A percentile compares a stretch with the other conserved stretches of the same genome.
Conservation (phyloP, 1,140 invertebrate genomes). For the Mya arenaria region DNA sequence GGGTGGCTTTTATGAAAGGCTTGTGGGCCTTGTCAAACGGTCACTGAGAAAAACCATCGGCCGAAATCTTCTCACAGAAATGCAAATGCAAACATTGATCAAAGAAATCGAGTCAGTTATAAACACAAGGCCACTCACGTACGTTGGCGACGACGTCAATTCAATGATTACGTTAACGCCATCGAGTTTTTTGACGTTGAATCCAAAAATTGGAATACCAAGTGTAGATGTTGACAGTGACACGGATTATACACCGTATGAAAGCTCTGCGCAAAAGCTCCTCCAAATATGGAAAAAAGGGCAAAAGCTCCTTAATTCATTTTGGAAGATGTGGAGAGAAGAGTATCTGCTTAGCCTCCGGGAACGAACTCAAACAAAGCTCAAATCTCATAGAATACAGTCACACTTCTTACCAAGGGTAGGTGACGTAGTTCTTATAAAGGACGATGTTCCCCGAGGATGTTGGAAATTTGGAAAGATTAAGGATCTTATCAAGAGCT, state of each 20-base stretch:
- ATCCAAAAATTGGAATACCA: constrained; percentile 31
- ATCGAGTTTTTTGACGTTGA: constrained; percentile 22
- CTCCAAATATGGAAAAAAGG: constrained; percentile 25
- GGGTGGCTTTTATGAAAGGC: constrained; percentile 41
- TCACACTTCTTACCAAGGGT: too few relatives aligned
- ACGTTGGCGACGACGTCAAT: constrained; percentile 44
- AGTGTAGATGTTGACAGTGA: not conserved
- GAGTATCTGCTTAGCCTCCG: too few relatives aligned
- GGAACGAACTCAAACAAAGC: too few relatives aligned
- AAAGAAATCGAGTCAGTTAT: constrained; percentile 41
- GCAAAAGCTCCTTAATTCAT: too few relatives aligned
- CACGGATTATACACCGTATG: not conserved
- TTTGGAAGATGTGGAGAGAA: too few relatives aligned
- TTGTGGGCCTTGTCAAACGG: constrained; percentile 18
- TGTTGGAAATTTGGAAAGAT: too few relatives aligned
- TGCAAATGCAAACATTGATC: constrained; percentile 28
- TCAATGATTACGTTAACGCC: constrained; percentile 24
- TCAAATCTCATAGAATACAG: too few relatives aligned
- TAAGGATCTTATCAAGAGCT: too few relatives aligned
- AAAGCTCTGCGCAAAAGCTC: constrained; percentile 4
- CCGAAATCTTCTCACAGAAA: not conserved
- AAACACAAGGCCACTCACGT: constrained; percentile 43
- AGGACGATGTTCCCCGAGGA: too few relatives aligned
- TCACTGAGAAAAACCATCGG: constrained; percentile 15
- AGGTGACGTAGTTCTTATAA: too few relatives aligned